These are phyloP conservation scores for Corynorhinus townsendii DNA, from an alignment of 2,113 vertebrate species.

Conservation along the genomic window DNA sequence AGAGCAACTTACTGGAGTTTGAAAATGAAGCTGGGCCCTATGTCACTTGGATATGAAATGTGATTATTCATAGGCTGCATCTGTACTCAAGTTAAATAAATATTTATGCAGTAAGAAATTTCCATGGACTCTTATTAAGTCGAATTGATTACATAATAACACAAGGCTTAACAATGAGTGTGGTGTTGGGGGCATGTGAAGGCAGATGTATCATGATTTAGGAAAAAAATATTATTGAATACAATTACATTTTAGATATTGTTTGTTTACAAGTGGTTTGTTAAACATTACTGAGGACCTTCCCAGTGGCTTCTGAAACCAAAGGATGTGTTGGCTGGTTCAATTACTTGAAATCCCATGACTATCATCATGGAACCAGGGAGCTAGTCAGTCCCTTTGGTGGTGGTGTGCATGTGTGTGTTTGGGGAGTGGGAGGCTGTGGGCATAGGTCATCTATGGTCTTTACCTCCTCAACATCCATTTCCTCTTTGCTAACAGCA, in stretches of 20 bases:
- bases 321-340: neutral
- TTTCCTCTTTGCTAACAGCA: neutral
- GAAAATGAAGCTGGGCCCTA: neutral
- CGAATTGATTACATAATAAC: neutral
- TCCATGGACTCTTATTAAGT: neutral
- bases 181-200: neutral
- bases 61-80: neutral
- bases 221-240: neutral
- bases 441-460: neutral
- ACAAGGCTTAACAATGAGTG: neutral
- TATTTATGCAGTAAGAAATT: neutral
- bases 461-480: neutral
- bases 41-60: conserved; percentile 25
- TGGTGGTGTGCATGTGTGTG: neutral
- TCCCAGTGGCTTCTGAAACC: neutral
- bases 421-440: neutral
- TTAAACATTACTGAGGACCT: neutral
- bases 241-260: neutral
- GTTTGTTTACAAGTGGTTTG: neutral
- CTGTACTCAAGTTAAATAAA: neutral
- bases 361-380: neutral
- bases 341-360: neutral
- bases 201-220: neutral
- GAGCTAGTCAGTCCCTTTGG: neutral
- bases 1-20: neutral